phyloP scores from a whole-genome alignment of 2,797 vertebrate genomes.

The Moxostoma hubbsi region DNA sequence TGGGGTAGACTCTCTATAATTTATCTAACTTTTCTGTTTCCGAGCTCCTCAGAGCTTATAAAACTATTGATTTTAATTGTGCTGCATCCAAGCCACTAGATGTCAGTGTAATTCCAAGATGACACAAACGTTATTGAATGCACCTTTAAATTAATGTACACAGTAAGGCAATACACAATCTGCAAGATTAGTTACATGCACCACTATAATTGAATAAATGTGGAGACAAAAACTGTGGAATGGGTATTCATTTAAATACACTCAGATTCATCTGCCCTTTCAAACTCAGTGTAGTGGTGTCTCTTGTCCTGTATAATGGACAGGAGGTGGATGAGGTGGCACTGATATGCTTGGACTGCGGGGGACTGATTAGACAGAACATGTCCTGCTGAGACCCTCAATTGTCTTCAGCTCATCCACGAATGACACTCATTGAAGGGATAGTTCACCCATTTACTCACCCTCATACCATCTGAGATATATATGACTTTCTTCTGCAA shows the following conservation, averaged over 20 bases:
- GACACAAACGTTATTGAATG: too few relatives aligned
- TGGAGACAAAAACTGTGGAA: neutral
- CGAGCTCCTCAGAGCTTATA: too few relatives aligned
- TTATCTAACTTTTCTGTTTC: too few relatives aligned
- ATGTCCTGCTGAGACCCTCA: neutral
- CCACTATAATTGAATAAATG: neutral
- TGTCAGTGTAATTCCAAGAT: too few relatives aligned
- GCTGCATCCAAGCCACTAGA: too few relatives aligned
- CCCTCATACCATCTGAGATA: too few relatives aligned
- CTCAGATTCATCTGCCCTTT: neutral
- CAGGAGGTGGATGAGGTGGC: conserved; percentile 7
- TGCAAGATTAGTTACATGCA: neutral
- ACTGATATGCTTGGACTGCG: conserved; percentile 10
- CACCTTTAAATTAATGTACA: too few relatives aligned
- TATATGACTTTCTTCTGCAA: too few relatives aligned
- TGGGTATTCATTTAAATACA: neutral
- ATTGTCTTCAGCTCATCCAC: conserved; percentile 36
- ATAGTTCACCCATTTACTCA: too few relatives aligned
- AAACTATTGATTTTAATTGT: too few relatives aligned
- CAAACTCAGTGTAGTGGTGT: conserved; percentile 3
- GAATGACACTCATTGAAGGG: conserved; percentile 41
- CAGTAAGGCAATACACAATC: neutral
- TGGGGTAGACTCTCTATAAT: too few relatives aligned
- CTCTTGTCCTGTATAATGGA: conserved; percentile 4
- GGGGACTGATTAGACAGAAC: conserved; percentile 17